Conservation (phyloP, 2,797 vertebrate species). For the Sebastes taczanowskii region DNA sequence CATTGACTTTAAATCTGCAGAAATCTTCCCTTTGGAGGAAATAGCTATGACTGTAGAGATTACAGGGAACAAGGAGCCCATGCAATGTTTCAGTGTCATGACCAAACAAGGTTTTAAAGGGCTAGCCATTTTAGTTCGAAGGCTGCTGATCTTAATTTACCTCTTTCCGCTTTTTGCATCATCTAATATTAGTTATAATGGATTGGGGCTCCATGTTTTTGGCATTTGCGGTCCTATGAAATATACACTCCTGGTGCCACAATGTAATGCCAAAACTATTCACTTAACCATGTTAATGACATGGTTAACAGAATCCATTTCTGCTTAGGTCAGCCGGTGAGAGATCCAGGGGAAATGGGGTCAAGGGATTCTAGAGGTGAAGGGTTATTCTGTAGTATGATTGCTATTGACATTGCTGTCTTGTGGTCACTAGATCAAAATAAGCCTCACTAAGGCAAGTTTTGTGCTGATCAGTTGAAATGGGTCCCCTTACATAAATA, state of each 20-base stretch:
- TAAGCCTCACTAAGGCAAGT: not conserved
- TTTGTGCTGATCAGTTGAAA: not conserved
- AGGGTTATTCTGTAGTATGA: not conserved
- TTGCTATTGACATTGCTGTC: not conserved
- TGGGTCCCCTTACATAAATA: not conserved
- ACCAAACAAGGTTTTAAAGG: not conserved
- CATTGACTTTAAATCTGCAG: slow-evolving; percentile 65
- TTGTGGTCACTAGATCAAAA: not conserved
- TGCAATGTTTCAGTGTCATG: slow-evolving; percentile 4
- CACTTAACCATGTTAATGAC: not conserved
- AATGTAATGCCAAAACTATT: not conserved
- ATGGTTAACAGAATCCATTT: slow-evolving; percentile 1
- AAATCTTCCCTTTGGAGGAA: slow-evolving; percentile 52
- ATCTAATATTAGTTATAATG: not conserved
- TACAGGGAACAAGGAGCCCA: slow-evolving; percentile 30
- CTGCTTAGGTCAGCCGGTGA: slow-evolving; percentile 1
- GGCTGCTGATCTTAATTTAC: not conserved
- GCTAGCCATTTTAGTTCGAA: not conserved
- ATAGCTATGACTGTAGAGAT: slow-evolving; percentile 33
- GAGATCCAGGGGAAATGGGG: not conserved
- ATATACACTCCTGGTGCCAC: not conserved
- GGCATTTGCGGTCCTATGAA: not conserved
- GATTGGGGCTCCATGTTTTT: not conserved
- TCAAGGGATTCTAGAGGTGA: slow-evolving; percentile 1
- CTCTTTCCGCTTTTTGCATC: not conserved